These are phyloP conservation scores for Panurus biarmicus DNA, from an alignment of 2,113 vertebrate genomes.

Conservation along the genomic window DNA sequence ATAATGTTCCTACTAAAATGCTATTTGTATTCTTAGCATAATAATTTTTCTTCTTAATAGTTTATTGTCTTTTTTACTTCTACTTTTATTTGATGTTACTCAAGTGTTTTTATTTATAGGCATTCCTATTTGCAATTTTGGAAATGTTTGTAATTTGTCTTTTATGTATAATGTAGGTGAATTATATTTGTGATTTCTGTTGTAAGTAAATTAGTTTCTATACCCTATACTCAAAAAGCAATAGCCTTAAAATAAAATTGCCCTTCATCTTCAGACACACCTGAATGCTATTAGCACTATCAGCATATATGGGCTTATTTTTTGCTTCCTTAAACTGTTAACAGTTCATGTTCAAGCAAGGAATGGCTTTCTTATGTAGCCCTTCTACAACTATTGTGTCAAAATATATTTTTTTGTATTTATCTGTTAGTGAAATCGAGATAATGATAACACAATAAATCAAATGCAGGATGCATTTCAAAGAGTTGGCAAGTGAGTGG, in stretches of 20 bases:
- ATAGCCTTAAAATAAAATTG: not conserved
- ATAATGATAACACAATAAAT: conserved; percentile 5
- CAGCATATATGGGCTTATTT: not conserved
- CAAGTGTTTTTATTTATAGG: not conserved
- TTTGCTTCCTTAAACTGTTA: not conserved
- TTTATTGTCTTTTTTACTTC: not conserved
- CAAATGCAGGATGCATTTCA: not conserved
- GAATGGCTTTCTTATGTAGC: not conserved
- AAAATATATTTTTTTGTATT: not conserved
- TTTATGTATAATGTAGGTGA: not conserved
- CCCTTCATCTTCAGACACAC: not conserved
- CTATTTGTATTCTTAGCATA: not conserved
- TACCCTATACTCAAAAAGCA: not conserved
- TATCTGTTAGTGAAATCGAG: conserved; percentile 3
- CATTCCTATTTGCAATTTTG: not conserved
- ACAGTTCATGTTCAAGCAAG: not conserved
- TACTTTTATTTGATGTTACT: not conserved
- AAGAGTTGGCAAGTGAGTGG: not conserved
- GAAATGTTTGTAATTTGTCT: not conserved
- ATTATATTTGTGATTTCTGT: not conserved
- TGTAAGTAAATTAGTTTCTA: not conserved
- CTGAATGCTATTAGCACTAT: not conserved
- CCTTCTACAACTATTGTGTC: not conserved
- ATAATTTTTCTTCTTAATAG: not conserved
- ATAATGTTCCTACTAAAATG: not conserved